Evolutionary conservation across 2,113 vertebrate species (phyloP).

Genomic region (Eonycteris spelaea): DNA sequence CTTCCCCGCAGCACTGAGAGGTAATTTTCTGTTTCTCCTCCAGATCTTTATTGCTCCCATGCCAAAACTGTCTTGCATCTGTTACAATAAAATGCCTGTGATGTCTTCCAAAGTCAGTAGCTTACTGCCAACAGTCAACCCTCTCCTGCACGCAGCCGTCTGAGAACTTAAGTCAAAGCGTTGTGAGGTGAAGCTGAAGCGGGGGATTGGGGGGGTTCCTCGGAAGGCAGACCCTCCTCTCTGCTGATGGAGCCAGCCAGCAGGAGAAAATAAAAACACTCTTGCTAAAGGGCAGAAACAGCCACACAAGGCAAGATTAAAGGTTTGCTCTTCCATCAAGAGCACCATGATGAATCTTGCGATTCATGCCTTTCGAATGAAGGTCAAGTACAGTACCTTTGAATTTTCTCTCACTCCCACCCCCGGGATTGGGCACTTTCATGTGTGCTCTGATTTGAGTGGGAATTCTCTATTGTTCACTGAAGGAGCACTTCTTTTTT

Average conservation of each 20-base stretch:
- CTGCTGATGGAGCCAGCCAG: not conserved
- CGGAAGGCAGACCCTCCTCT: not conserved
- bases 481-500: too few species aligned
- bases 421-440: not conserved
- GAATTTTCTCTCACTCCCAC: too few species aligned
- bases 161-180: slow-evolving; percentile 17
- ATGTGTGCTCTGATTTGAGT: not conserved
- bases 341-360: not conserved
- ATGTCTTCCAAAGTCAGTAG: slow-evolving; percentile 52
- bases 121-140: slow-evolving; percentile 4
- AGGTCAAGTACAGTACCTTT: not conserved
- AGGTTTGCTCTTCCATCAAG: not conserved
- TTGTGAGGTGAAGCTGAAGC: not conserved
- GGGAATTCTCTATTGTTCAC: not conserved
- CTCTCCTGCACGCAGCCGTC: not conserved
- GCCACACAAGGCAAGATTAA: not conserved
- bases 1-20: not conserved
- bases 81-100: slow-evolving; percentile 34
- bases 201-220: not conserved
- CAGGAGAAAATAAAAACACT: not conserved
- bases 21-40: slow-evolving; percentile 35
- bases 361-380: not conserved
- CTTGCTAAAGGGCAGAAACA: not conserved
- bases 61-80: not conserved
- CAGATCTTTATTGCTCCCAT: not conserved